Evolutionary conservation across 2,113 vertebrate genomes (phyloP), one percentile per base, ranked within the genome.

Genomic region (Nestor notabilis): DNA sequence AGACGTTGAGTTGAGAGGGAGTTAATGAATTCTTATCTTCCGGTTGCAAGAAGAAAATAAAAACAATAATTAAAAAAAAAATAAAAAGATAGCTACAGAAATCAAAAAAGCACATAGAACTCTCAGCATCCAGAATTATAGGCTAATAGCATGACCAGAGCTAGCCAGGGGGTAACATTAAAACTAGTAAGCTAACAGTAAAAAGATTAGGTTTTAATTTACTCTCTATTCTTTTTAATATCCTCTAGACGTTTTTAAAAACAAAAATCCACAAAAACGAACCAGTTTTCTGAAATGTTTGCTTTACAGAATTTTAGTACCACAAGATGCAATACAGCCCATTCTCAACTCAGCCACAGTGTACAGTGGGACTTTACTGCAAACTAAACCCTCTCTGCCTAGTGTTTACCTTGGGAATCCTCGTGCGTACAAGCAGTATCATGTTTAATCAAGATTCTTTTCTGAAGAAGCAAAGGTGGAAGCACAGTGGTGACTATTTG

Each of bases 201-300:
- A 79, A 93, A 94, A 92, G 35, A 95, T 80, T 64, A 60, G 27
- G 19, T 88, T 96, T 90, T 85, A 70, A 95, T 95, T 95, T 89
- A 93, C 74, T 96, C 77, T 82, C 53, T 39, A 78, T 33, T 74
- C 49, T 95, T 92, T 89, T 76, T 80, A 69, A 90, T 55, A 89
- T 56, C n/a, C 35, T 82, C 23, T 55, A 79, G 20, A 86, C 60
- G 8, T 35, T 5, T 68, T 5, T 68, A 29, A 33, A 46, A 78
- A 74, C 43, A 33, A 47, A 33, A 18, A 53, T 27, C 49, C 35
- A 11, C 39, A 39, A 39, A 56, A 41, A 27, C 20, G 31, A n/a
- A 7, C 17, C 68, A n/a, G 31, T 83, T 79, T 29, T 86, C 35
- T 77, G 46, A 72, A 64, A 16, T 63, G 18, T 53, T 37, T 63